Base-by-base conservation (phyloP, 2,113 vertebrate species). In the Hyperopisus bebe region DNA sequence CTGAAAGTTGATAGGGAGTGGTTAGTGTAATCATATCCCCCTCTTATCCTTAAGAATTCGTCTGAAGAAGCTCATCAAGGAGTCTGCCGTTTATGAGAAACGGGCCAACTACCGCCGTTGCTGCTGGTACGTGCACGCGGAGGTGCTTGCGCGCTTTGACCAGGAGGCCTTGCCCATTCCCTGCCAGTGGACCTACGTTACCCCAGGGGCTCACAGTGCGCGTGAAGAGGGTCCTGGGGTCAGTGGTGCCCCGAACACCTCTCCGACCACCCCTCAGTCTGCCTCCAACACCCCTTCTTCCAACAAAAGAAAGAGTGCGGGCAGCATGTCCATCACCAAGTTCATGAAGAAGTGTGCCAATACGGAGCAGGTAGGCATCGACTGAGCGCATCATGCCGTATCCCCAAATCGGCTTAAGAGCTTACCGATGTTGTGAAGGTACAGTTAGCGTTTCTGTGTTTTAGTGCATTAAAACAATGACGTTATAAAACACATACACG, bases 291-390 rank as follows among this genome's bases (percentile, higher is more conserved):
- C 74, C n/a, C 35, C 92, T 0, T 35, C 92, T 5, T 90, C 96
- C 0, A 94, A 92, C 82, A 99, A 98, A 92, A 96, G 97, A 92
- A 99, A 97, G 92, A 93, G 96, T 1, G 66, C 93, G 0, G 96
- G 96, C 6, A 98, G 96, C 94, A 98, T 99, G 97, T 97, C 96
- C 8, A 99, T 99, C 95, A 99, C 97, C 0, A 98, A 96, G 92
- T 99, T 98, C 95, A 99, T 99, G 98, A 99, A 97, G 92, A 97
- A 94, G 84, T 96, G 96, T 27, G 90, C 94, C 3, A 95, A 94
- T 0, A 91, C 94, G 0, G 96, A 94, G 9, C 97, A 96, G 97
- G 98, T 98, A 92, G 94, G 91, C 24, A 8, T 21, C 15, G 15
- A 9, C 11, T 1, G 35, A 31, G 4, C 1, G 17, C 35, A 4